Conservation (phyloP, 2,113 vertebrate genomes). For the Synodontis membranacea region DNA sequence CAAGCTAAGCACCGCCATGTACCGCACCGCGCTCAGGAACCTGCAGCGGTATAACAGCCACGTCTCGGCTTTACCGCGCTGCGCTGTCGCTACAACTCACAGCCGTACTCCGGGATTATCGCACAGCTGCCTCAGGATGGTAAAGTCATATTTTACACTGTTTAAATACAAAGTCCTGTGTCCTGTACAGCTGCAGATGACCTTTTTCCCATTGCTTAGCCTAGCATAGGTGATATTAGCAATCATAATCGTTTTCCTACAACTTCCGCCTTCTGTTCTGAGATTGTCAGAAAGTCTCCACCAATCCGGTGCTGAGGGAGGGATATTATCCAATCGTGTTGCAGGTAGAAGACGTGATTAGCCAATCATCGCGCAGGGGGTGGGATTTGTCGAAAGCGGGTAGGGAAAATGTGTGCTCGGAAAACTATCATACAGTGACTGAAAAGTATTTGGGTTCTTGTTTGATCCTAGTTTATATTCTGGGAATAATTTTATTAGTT, state of each 20-base stretch:
- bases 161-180: slow-evolving; percentile 10
- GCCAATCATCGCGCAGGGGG: neutral
- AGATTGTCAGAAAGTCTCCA: neutral
- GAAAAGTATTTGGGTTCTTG: neutral
- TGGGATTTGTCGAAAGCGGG: neutral
- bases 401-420: neutral
- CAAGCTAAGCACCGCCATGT: slow-evolving; percentile 66
- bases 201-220: neutral
- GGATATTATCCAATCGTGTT: neutral
- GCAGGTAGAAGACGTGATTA: neutral
- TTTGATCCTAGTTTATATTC: neutral
- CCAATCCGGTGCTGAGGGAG: too few relatives aligned
- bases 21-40: slow-evolving; percentile 64
- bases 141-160: neutral
- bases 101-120: neutral
- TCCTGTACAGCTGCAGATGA: neutral
- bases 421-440: neutral
- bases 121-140: slow-evolving; percentile 66
- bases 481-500: neutral
- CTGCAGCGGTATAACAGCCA: slow-evolving; percentile 67
- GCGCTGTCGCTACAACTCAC: slow-evolving; percentile 38
- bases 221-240: neutral
- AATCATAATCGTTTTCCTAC: neutral
- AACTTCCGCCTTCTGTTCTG: neutral
- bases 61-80: slow-evolving; percentile 57